These are phyloP conservation scores for Pemphigus obesinymphae DNA, from an alignment of 1,140 invertebrate genomes.

Conservation along the genomic window DNA sequence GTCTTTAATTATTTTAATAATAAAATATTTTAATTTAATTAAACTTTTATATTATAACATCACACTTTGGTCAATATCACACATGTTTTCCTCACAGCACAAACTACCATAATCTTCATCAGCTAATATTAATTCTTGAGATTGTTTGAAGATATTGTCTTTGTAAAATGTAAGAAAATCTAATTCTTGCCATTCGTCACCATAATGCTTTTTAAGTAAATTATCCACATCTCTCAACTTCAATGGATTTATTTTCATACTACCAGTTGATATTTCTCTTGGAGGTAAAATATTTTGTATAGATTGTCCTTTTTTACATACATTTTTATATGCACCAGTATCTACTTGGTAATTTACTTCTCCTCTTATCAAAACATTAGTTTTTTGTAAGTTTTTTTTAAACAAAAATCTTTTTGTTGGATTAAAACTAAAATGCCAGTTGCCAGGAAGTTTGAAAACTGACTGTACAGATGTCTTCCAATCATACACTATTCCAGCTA, in stretches of 20 bases:
- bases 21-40: not conserved
- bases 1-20: no score
- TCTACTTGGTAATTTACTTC: not conserved
- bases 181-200: not conserved
- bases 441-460: not conserved
- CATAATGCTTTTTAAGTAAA: not conserved
- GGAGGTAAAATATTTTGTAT: not conserved
- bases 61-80: not conserved
- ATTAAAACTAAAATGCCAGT: slow-evolving; percentile 44
- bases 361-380: slow-evolving; percentile 35
- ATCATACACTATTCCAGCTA: slow-evolving; percentile 36
- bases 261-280: not conserved
- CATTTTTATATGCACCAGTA: not conserved
- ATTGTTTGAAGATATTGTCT: not conserved
- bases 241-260: not conserved
- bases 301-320: not conserved
- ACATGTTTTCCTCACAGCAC: not conserved
- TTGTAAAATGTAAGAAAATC: not conserved
- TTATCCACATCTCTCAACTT: not conserved
- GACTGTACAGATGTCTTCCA: slow-evolving; percentile 36
- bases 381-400: slow-evolving; percentile 23
- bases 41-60: not conserved
- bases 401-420: slow-evolving; percentile 43
- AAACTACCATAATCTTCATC: not conserved
- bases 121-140: not conserved